Percentiles rank a stretch among this genome's conserved stretches.
These are phyloP conservation scores for Strix uralensis DNA, from an alignment of 2,113 vertebrate genomes.

Conservation along the genomic window DNA sequence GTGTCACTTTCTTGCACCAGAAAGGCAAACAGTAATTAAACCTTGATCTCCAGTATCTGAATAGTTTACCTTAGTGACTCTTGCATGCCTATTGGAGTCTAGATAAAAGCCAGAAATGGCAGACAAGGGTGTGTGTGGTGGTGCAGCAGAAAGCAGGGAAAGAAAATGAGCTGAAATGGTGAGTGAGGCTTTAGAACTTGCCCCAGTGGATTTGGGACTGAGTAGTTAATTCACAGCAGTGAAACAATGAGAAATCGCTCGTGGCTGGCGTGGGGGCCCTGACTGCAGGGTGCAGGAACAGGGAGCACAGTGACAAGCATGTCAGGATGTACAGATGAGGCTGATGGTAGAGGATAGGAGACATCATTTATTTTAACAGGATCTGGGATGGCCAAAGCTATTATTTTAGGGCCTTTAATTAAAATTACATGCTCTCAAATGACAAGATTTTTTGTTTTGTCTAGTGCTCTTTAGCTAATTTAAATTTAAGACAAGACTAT, in stretches of 20 bases:
- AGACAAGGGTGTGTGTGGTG: neutral
- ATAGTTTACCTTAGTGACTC: neutral
- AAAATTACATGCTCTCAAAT: neutral
- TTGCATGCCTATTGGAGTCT: neutral
- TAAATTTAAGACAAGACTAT: neutral
- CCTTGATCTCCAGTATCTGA: neutral
- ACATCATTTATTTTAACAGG: neutral
- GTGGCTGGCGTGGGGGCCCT: neutral
- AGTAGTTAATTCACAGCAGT: neutral
- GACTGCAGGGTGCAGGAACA: neutral
- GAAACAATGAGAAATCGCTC: accelerated
- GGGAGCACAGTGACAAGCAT: accelerated
- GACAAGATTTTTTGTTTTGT: neutral
- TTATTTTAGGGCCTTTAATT: neutral
- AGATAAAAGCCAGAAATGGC: neutral
- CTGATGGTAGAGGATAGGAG: neutral
- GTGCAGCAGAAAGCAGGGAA: neutral
- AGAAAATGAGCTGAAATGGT: neutral
- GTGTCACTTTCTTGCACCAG: neutral
- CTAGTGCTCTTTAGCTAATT: neutral
- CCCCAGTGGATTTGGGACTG: neutral
- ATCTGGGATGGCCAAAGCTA: neutral
- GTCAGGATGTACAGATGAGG: neutral
- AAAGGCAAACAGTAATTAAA: neutral
- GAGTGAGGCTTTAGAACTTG: neutral